Base-by-base conservation (phyloP, 1,140 invertebrate species). In the Plectus sambesii region DNA sequence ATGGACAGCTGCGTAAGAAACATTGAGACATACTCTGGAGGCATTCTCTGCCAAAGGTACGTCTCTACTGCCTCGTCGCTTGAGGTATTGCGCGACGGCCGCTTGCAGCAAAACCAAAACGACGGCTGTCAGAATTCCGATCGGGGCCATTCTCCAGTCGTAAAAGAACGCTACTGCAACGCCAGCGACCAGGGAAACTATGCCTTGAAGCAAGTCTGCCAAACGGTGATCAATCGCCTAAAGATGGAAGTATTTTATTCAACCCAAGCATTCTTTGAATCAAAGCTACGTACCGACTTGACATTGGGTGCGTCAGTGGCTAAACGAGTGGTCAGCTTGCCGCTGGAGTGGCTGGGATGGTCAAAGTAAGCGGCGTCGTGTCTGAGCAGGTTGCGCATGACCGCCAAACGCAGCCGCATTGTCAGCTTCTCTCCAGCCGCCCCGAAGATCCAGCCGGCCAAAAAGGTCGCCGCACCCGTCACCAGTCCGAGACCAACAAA, bases 331-430 rank as follows among this genome's bases (percentile, higher is more conserved):
- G 70, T 69, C 33, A 77, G 50, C 29, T 69, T 70, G 22, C 76
- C 76, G 35, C 69, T 60, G 37, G 60, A 60, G 56, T 77, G 74
- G 12, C 67, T 60, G 5, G 63, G 55, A 39, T 74, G 63, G 62
- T 77, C 76, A 68, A 74, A 78, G 51, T 62, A 77, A 5, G 64
- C 45, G 35, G 75, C 74, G 41, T 77, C 74, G 69, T 73, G 67
- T 33, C 66, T 57, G n/a, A 76, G 36, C 55, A 76, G 69, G 17
- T 73, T 68, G 29, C 46, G 60, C 47, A 74, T 74, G 9, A 61
- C 56, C 30, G 56, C 33, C 4, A 63, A 15, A 42, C 73, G 53
- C 2, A 74, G 40, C 36, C 68, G 62, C 45, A 62, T 56, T 0
- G 72, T 73, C 8, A 74, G 45, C 20, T 47, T 42, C 57, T 74